Evolutionary conservation across 2,113 vertebrate species (phyloP), one percentile per base, ranked within the genome.

Genomic region (Chloebia gouldiae): DNA sequence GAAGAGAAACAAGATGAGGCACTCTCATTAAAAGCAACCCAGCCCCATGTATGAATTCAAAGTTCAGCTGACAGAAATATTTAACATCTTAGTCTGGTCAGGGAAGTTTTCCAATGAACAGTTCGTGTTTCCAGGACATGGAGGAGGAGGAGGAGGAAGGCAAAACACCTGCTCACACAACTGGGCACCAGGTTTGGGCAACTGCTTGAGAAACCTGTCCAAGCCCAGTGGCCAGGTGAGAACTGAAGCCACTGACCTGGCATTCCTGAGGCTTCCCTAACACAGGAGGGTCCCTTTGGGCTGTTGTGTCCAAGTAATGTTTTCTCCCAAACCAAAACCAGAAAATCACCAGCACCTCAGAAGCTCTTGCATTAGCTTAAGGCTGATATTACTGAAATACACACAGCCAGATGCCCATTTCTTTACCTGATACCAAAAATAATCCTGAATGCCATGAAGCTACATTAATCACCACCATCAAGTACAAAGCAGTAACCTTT

Each of bases 1-100:
- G 39, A 15, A 88, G 35, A 68, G 61, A 83, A 75, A 76, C 39
- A 47, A 79, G 44, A 47, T 0, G 10, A 77, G 53, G 31, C 64
- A 57, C 25, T 81, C 66, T 57, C 72, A 79, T 54, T 81, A 84
- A 88, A 92, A 92, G 54, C 88, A 93, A 84, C 73, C 8, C 83
- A 84, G 53, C 17, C 53, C 31, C 31, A 44, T 42, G 33, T 50
- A 56, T 42, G 85, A 90, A 90, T 8, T 44, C 15, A 30, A 93
- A 94, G 72, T 76, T 95, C 71, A 88, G 35, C 63, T 82, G 78
- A 82, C 72, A 93, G 69, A 39, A 92, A 76, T 76, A 84, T 86
- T 94, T 75, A 92, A 40, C 35, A 57, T 35, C 3, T 4, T 37
- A 15, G 33, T 13, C n/a, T 37, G 31, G 28, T 63, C 53, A 89